Percentiles rank a stretch among this genome's conserved stretches.
These are phyloP conservation scores for Drosophila meridiana DNA, from an alignment of 2,888 invertebrate species.

Conservation along the genomic window DNA sequence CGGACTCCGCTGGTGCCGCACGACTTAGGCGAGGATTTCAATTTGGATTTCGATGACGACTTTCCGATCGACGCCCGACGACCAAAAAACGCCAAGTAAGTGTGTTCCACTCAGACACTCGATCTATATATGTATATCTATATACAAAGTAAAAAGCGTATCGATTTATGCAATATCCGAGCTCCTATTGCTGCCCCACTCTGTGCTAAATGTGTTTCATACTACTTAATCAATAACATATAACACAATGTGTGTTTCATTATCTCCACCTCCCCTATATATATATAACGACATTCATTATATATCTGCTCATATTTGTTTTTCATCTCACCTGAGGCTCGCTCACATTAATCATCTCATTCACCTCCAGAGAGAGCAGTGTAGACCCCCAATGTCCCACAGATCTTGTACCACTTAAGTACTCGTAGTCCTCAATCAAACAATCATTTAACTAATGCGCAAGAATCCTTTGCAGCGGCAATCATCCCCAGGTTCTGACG, in stretches of 20 bases:
- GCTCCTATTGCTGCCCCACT: constrained; percentile 9
- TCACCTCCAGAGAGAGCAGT: background rate
- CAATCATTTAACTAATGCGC: constrained; percentile 55
- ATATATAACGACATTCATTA: background rate
- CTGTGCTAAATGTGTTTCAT: constrained; percentile 37
- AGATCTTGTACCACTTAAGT: constrained; percentile 12
- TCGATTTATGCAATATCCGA: constrained; percentile 11
- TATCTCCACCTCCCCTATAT: constrained; percentile 1
- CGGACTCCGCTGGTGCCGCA: constrained; percentile 92
- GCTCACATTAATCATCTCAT: background rate
- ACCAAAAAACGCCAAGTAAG: constrained; percentile 97
- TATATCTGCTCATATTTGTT: background rate
- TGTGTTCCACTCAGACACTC: constrained; percentile 74
- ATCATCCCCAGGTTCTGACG: constrained; percentile 83
- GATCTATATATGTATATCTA: background rate
- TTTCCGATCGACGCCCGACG: constrained; percentile 84
- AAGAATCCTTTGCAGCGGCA: constrained; percentile 84
- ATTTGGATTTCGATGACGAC: constrained; percentile 86
- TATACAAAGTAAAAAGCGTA: background rate
- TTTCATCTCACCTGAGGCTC: constrained; percentile 2
- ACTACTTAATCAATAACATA: constrained; percentile 11
- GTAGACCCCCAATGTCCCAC: constrained; percentile 3
- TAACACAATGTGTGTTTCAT: constrained; percentile 6
- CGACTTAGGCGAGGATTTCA: constrained; percentile 89
- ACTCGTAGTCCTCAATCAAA: constrained; percentile 21